phyloP scores from a whole-genome alignment of 2,888 invertebrate genomes.

The Sesia apiformis region DNA sequence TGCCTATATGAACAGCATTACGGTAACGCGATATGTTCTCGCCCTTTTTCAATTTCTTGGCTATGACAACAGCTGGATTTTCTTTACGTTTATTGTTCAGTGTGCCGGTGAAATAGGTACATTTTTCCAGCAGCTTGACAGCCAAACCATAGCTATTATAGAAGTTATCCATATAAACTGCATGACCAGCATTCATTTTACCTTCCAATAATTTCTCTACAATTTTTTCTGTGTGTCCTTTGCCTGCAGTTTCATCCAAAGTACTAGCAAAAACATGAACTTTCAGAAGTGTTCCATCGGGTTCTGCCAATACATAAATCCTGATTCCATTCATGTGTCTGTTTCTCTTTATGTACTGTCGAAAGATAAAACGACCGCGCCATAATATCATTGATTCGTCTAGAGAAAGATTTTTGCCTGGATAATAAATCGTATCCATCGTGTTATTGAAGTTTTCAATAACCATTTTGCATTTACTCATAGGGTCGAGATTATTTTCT shows the following conservation, averaged over 20 bases:
- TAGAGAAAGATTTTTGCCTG: conserved; percentile 15
- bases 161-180: conserved; percentile 22
- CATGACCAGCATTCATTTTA: conserved; percentile 17
- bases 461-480: conserved; percentile 5
- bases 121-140: conserved; percentile 2
- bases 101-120: conserved; percentile 17
- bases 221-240: conserved; percentile 16
- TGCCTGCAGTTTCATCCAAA: conserved; percentile 7
- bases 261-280: neutral
- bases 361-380: conserved; percentile 18
- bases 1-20: neutral
- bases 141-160: conserved; percentile 12
- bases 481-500: conserved; percentile 3
- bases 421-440: conserved; percentile 16
- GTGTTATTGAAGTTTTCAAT: conserved; percentile 8
- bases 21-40: neutral
- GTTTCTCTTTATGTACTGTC: conserved; percentile 26
- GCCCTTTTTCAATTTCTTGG: neutral
- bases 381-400: conserved; percentile 23
- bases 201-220: conserved; percentile 18
- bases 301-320: conserved; percentile 22
- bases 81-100: conserved; percentile 11
- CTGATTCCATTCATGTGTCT: conserved; percentile 25
- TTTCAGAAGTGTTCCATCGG: conserved; percentile 13
- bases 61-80: conserved; percentile 2